These are phyloP conservation scores for Nipponia nippon DNA, from an alignment of 2,113 vertebrate species.

Conservation along the genomic window DNA sequence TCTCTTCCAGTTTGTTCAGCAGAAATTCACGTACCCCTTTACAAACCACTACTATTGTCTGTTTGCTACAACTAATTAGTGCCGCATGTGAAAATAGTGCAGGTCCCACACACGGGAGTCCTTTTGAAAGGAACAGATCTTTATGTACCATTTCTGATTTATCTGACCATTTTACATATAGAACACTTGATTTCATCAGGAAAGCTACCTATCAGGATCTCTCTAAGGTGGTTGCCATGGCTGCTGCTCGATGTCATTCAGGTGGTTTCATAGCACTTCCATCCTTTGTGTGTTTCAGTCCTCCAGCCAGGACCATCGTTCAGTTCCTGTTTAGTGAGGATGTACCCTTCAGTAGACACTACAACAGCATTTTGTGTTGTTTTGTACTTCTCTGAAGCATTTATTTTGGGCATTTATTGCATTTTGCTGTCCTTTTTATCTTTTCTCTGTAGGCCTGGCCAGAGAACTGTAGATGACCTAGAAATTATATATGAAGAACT, in stretches of 20 bases:
- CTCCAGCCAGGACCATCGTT: not conserved
- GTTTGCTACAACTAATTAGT: not conserved
- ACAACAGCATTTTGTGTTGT: not conserved
- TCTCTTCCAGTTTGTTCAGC: not conserved
- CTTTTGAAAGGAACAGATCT: not conserved
- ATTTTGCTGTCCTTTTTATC: not conserved
- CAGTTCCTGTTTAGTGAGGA: not conserved
- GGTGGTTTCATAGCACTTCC: not conserved
- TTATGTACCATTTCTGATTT: not conserved
- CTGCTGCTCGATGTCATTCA: not conserved
- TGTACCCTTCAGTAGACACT: not conserved
- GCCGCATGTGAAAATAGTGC: not conserved
- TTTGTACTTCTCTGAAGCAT: not conserved
- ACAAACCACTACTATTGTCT: not conserved
- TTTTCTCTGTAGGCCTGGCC: constrained; percentile 81
- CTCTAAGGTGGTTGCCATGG: constrained; percentile 12
- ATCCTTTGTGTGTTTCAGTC: not conserved
- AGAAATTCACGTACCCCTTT: not conserved
- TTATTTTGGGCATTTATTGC: not conserved
- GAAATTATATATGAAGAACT: constrained; percentile 98
- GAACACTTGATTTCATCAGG: not conserved
- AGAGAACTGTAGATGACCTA: constrained; percentile 91
- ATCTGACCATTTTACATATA: not conserved
- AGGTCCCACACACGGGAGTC: not conserved
- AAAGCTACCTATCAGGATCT: not conserved